Evolutionary conservation across 2,797 vertebrate species (phyloP).

Genomic region (Smutsia gigantea): DNA sequence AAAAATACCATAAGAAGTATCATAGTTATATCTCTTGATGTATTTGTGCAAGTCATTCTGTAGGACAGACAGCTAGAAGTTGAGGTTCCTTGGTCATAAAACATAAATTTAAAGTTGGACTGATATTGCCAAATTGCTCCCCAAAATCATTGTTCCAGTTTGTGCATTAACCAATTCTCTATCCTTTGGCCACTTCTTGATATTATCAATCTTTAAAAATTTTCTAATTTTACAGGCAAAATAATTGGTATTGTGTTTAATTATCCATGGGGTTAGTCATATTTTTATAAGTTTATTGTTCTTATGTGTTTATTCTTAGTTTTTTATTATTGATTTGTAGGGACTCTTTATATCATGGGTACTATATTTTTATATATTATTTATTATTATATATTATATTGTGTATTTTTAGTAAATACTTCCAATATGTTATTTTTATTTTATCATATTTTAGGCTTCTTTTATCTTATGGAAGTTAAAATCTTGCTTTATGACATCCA

Average conservation of each 20-base stretch:
- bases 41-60: not conserved
- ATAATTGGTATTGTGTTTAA: not conserved
- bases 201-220: not conserved
- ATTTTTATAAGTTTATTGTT: constrained; percentile 10
- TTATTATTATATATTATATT: too few relatives aligned
- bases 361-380: not conserved
- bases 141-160: not conserved
- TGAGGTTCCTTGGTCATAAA: not conserved
- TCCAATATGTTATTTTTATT: not conserved
- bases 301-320: not conserved
- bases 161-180: not conserved
- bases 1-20: not conserved
- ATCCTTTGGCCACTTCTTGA: not conserved
- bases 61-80: not conserved
- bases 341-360: not conserved
- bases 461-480: constrained; percentile 14
- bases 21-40: not conserved
- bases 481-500: not conserved
- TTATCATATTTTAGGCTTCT: constrained; percentile 14
- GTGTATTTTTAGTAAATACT: not conserved
- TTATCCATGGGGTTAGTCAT: not conserved
- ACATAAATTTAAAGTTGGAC: not conserved
- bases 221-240: constrained; percentile 41
- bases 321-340: constrained; percentile 10
- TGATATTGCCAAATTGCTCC: not conserved